Percentiles rank a stretch among this genome's conserved stretches.
phyloP scores from a whole-genome alignment of 2,113 vertebrate species.

The Monopterus albus region DNA sequence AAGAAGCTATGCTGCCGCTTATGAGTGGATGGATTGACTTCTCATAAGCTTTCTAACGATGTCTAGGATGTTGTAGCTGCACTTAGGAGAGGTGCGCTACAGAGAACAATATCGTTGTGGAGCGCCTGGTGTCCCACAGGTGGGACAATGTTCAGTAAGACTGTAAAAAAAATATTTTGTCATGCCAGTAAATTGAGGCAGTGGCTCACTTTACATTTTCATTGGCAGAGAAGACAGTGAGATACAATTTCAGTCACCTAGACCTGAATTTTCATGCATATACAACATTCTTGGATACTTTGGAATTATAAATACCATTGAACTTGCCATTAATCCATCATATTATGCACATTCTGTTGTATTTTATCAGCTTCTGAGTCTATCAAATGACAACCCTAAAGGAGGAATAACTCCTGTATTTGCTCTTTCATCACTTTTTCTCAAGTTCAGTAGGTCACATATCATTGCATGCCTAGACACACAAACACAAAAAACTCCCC shows the following conservation, averaged over 20 bases:
- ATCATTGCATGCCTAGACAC: constrained; percentile 48
- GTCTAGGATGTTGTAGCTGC: too few species aligned
- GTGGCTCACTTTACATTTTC: background rate
- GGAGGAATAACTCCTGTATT: constrained; percentile 48
- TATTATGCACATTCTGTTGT: constrained; percentile 8
- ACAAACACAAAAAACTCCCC: constrained; percentile 63
- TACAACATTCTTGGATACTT: background rate
- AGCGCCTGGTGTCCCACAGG: too few species aligned
- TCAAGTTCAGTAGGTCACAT: constrained; percentile 63
- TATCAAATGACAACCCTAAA: background rate
- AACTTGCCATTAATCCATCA: background rate
- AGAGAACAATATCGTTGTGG: too few species aligned
- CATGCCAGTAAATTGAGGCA: background rate
- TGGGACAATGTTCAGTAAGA: background rate
- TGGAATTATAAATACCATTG: background rate
- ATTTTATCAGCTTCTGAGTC: constrained; percentile 11
- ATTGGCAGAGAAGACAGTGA: background rate
- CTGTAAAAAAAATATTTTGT: too few species aligned
- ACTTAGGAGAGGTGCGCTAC: too few species aligned
- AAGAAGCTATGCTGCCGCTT: too few species aligned
- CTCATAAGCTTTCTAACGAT: too few species aligned
- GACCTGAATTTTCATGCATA: background rate
- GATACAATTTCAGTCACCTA: background rate
- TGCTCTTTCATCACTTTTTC: constrained; percentile 55
- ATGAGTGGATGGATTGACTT: too few species aligned